These are phyloP conservation scores for Sebastes taczanowskii DNA, from an alignment of 2,797 vertebrate genomes.

Conservation along the genomic window DNA sequence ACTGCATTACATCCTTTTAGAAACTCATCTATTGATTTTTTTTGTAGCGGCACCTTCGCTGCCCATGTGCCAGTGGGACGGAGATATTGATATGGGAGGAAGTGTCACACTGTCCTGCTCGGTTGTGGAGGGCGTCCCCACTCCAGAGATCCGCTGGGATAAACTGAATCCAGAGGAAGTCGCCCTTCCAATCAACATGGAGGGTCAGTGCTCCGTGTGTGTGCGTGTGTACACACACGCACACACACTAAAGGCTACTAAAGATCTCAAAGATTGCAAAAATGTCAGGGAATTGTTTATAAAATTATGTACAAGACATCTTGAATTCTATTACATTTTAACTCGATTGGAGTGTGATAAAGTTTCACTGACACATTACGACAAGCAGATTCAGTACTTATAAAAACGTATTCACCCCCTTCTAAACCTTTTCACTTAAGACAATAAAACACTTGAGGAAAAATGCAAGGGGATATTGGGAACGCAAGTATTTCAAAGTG, in stretches of 20 bases:
- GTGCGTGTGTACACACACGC: background rate
- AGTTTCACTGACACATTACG: background rate
- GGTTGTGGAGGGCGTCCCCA: constrained; percentile 78
- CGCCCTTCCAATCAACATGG: constrained; percentile 76
- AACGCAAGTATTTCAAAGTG: background rate
- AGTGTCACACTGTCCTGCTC: constrained; percentile 80
- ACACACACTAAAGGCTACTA: background rate
- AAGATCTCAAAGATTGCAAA: background rate
- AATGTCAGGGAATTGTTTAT: background rate
- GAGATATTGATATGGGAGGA: constrained; percentile 74
- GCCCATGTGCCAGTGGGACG: constrained; percentile 83
- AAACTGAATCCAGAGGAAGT: constrained; percentile 78
- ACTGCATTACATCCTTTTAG: background rate
- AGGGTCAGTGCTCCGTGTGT: constrained; percentile 68
- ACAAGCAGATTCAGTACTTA: background rate
- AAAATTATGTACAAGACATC: background rate
- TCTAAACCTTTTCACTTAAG: background rate
- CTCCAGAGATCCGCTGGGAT: constrained; percentile 82
- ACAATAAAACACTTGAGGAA: background rate
- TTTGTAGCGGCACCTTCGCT: constrained; percentile 81
- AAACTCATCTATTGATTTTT: background rate
- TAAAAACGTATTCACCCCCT: background rate
- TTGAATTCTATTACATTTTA: background rate
- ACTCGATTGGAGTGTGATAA: background rate
- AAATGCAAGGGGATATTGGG: too few relatives aligned